Percentiles rank a stretch among this genome's conserved stretches.
These are phyloP conservation scores for Sylvilagus bachmani DNA, from an alignment of 2,113 vertebrate species.

Conservation along the genomic window DNA sequence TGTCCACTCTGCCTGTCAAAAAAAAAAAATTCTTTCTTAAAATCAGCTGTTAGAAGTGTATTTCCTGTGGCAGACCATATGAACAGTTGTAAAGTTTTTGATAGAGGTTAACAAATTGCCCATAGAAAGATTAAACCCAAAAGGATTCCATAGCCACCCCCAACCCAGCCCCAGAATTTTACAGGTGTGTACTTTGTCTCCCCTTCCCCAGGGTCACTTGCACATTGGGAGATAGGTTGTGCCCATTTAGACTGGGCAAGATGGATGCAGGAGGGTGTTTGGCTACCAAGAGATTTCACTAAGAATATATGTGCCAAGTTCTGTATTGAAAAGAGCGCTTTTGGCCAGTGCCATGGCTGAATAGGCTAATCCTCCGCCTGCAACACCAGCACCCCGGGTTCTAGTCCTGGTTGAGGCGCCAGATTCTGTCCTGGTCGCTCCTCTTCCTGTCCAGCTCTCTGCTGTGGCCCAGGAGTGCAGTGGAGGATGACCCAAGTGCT, in stretches of 20 bases:
- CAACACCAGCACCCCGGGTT: too few species aligned
- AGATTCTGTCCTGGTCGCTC: too few species aligned
- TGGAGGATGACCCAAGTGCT: too few species aligned
- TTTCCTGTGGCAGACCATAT: neutral
- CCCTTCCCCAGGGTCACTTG: neutral
- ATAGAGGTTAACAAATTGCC: neutral
- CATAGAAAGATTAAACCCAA: neutral
- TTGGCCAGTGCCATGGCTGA: too few species aligned
- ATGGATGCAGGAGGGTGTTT: neutral
- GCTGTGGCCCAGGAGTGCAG: too few species aligned
- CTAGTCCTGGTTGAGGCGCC: too few species aligned
- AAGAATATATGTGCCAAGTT: slow-evolving; percentile 19
- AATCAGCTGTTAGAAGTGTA: slow-evolving; percentile 23
- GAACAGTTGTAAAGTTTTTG: neutral
- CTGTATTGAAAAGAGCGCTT: slow-evolving; percentile 15
- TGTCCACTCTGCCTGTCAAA: too few species aligned
- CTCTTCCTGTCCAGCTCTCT: too few species aligned
- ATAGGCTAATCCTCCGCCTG: too few species aligned
- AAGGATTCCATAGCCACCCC: neutral
- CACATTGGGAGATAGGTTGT: neutral
- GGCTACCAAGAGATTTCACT: neutral
- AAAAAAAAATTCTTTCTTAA: slow-evolving; percentile 30
- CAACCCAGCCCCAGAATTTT: neutral
- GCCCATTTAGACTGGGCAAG: neutral
- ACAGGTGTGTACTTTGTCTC: neutral